Base-by-base conservation (phyloP, 2,113 vertebrate genomes). In the Steatornis caripensis region DNA sequence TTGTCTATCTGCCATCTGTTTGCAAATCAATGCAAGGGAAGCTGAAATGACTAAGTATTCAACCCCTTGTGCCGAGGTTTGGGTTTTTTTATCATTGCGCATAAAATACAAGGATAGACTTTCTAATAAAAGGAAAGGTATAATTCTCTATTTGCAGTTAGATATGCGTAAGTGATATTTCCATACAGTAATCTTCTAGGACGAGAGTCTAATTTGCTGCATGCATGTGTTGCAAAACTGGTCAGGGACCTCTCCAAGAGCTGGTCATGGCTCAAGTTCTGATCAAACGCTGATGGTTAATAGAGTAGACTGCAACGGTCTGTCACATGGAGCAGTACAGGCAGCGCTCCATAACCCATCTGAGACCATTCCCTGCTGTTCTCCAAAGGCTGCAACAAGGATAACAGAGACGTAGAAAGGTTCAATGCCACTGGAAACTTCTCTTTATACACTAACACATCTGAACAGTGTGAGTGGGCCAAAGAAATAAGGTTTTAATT, bases 81-180 rank as follows among this genome's bases (percentile, higher is more conserved):
- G 23, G 27, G 9, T 4, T 20, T 14, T 6, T 10, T 9, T 26
- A 45, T 32, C 1, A 0, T 13, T 55, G 26, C 2, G 1, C 60
- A 54, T 54, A 65, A 82, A 90, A 82, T 11, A 66, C 65, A 62
- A 11, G 19, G 21, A 53, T 9, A 87, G 55, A 62, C n/a, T 75
- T 66, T 21, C 76, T 51, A 76, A 83, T 84, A 89, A 89, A 86
- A 12, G 6, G 43, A 68, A 93, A 83, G 8, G 34, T 76, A 7
- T 45, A 57, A 75, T 49, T 90, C 15, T 82, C 70, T 68, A 79
- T 53, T 79, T 49, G 57, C 80, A 83, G 46, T 66, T 85, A 86
- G 24, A 39, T 32, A 62, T 68, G 27, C 29, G 32, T n/a, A 88
- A 79, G 53, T 41, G 41, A 61, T 88, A 86, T 22, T 85, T n/a